phyloP scores from a whole-genome alignment of 2,888 invertebrate species.

The Chydorus sphaericus region DNA sequence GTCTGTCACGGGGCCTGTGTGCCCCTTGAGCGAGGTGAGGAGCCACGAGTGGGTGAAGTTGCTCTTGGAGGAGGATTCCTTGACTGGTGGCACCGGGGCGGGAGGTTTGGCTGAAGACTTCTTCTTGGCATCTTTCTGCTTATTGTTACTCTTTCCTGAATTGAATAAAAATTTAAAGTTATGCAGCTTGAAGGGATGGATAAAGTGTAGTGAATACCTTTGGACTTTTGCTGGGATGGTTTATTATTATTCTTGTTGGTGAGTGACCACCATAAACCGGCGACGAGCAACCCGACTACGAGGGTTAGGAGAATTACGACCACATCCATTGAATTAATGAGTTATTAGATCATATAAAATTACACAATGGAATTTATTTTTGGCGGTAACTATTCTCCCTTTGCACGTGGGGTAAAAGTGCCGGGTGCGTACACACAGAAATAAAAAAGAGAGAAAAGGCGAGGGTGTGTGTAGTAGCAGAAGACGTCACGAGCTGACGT shows the following conservation, averaged over 20 bases:
- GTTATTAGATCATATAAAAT: too few relatives aligned
- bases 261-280: not conserved
- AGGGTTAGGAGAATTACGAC: not conserved
- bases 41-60: conserved; percentile 63
- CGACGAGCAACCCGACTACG: not conserved
- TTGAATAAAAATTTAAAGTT: not conserved
- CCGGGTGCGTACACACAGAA: too few relatives aligned
- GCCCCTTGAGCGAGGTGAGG: conserved; percentile 63
- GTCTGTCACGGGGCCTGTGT: conserved; percentile 55
- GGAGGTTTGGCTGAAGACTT: not conserved
- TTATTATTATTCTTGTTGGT: too few relatives aligned
- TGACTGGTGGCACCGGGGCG: not conserved
- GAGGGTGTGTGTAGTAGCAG: too few relatives aligned
- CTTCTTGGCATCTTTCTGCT: not conserved
- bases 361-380: too few relatives aligned
- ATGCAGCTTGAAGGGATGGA: not conserved
- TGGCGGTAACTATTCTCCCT: too few relatives aligned
- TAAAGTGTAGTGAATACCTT: not conserved
- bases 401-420: too few relatives aligned
- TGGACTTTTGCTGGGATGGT: not conserved
- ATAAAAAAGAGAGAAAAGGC: too few relatives aligned
- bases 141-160: not conserved
- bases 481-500: too few relatives aligned
- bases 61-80: conserved; percentile 11
- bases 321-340: not conserved